Base-by-base conservation (phyloP, 2,113 vertebrate species). In the Stigmatopora argus region DNA sequence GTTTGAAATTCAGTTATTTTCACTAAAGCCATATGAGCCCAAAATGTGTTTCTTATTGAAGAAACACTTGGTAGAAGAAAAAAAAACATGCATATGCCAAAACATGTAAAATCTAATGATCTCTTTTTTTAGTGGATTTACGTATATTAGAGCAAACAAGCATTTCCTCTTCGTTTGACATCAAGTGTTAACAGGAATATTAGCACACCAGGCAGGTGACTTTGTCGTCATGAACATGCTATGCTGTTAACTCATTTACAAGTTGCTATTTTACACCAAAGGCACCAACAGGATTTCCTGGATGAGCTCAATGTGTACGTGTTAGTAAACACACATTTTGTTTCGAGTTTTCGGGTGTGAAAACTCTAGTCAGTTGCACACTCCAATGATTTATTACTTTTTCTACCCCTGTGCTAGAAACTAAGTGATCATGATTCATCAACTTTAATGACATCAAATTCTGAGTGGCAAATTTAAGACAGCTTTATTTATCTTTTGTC, bases 401-500 rank as follows among this genome's bases (percentile, higher is more conserved):
- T 41, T 41, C 6, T 10, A 7, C 7, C 9, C 38, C 4, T 41
- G 38, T 41, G 4, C 38, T 41, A 2, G 6, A 41, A 14, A 41
- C 1, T 41, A 19, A 55, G 41, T 62, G 59, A 26, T 64, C 38
- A 56, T 56, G 38, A 72, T 65, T 55, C 49, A 51, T 70, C 48
- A 13, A 15, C 48, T 58, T 52, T 9, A 3, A 38, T 38, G 57
- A 59, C 34, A n/a, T 9, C 11, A 13, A 60, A 18, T 41, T 5
- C 57, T 60, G n/a, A 44, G 38, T 45, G n/a, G 53, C 66, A 81
- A 80, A 82, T 74, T 78, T 86, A 87, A 88, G 86, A 88, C 85
- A 79, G 58, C 64, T 83, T 85, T 86, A 85, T 85, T 88, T 83
- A 56, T 80, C 60, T 53, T 44, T 19, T 11, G 10, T 9, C 35